These are phyloP conservation scores for Amphiprion ocellaris DNA, from an alignment of 2,113 vertebrate genomes.

Conservation along the genomic window DNA sequence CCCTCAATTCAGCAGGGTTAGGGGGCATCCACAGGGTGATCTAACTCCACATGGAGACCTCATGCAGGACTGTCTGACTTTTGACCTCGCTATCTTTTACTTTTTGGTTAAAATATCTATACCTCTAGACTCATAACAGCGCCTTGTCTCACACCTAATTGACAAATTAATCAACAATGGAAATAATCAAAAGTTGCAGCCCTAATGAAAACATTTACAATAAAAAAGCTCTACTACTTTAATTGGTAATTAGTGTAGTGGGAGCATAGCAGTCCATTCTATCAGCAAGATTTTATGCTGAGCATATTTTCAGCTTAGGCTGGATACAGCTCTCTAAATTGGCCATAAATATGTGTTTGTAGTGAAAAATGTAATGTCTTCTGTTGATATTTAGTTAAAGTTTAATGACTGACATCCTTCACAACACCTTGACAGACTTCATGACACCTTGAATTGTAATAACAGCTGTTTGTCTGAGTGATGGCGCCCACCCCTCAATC, in stretches of 20 bases:
- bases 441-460: slow-evolving; percentile 39
- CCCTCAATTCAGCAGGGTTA: slow-evolving; percentile 69
- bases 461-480: slow-evolving; percentile 56
- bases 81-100: slow-evolving; percentile 49
- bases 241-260: background rate
- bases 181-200: background rate
- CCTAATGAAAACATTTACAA: no score
- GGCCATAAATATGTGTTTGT: background rate
- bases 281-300: background rate
- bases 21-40: slow-evolving; percentile 65
- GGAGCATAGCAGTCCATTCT: background rate
- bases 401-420: background rate
- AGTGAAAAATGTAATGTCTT: background rate
- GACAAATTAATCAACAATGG: no score
- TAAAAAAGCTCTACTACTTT: background rate
- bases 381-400: background rate
- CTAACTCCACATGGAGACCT: slow-evolving; percentile 67
- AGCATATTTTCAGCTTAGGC: background rate
- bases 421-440: slow-evolving; percentile 1
- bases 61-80: slow-evolving; percentile 54
- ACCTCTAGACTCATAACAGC: background rate
- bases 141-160: background rate
- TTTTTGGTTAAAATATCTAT: slow-evolving; percentile 35
- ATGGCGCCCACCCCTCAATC: slow-evolving; percentile 13
- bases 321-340: background rate